These are phyloP conservation scores for Idaea dimidiata DNA, from an alignment of 2,888 invertebrate species.

Conservation along the genomic window DNA sequence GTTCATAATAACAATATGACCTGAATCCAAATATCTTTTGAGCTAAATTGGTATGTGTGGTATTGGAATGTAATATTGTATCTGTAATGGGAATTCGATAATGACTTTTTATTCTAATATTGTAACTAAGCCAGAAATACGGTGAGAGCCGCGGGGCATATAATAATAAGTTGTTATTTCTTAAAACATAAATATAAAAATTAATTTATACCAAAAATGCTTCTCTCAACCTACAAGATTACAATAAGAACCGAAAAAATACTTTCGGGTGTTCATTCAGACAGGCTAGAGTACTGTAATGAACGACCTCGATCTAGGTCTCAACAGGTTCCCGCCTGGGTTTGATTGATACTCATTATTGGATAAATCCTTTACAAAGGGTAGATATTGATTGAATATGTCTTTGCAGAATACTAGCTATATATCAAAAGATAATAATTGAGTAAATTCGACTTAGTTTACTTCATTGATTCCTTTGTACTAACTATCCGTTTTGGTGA, in stretches of 20 bases:
- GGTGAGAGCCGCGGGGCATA: too few species aligned
- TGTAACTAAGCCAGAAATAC: too few species aligned
- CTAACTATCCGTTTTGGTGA: neutral
- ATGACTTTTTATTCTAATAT: too few species aligned
- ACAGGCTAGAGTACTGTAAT: neutral
- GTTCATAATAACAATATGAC: too few species aligned
- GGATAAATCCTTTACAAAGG: conserved; percentile 8
- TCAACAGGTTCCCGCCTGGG: neutral
- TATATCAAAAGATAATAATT: neutral
- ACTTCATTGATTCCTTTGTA: neutral
- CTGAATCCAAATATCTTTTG: too few species aligned
- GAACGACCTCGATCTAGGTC: neutral
- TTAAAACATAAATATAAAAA: too few species aligned
- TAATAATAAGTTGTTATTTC: too few species aligned
- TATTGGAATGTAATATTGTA: too few species aligned
- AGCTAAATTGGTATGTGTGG: too few species aligned
- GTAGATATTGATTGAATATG: neutral
- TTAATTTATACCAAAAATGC: neutral
- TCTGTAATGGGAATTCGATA: too few species aligned
- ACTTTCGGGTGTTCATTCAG: neutral
- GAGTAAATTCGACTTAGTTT: neutral
- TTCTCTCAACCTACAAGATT: neutral
- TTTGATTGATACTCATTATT: neutral
- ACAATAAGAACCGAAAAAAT: neutral
- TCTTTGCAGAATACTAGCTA: neutral